These are phyloP conservation scores for Ichneumoninae sp. DNA, from an alignment of 2,888 invertebrate species.

Conservation along the genomic window DNA sequence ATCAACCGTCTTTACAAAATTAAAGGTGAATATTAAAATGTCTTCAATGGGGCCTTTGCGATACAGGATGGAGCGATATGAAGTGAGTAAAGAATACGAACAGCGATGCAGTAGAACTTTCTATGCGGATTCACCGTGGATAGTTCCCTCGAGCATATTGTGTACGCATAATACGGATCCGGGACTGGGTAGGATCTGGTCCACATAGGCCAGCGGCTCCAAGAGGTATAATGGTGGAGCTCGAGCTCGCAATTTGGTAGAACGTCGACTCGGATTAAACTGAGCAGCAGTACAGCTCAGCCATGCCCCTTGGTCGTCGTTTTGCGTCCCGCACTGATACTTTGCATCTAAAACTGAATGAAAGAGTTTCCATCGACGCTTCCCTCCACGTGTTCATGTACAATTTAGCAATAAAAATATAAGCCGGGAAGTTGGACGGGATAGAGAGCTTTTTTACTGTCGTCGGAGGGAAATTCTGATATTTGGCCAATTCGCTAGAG, in stretches of 20 bases:
- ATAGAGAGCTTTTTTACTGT: neutral
- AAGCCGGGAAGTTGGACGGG: constrained; percentile 12
- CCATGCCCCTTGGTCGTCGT: constrained; percentile 31
- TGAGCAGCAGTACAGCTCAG: constrained; percentile 9
- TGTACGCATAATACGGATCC: neutral
- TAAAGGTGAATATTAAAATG: neutral
- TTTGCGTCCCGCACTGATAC: constrained; percentile 32
- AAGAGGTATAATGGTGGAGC: constrained; percentile 29
- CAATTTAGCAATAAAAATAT: constrained; percentile 33
- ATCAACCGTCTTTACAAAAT: constrained; percentile 25
- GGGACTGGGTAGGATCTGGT: neutral
- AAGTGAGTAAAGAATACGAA: neutral
- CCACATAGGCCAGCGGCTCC: constrained; percentile 25
- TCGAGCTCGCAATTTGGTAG: constrained; percentile 45
- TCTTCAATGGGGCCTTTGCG: neutral
- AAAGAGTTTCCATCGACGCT: constrained; percentile 24
- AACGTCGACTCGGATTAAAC: constrained; percentile 61
- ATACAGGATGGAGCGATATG: neutral
- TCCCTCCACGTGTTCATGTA: neutral
- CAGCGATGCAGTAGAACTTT: neutral
- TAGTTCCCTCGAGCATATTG: neutral
- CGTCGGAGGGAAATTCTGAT: neutral
- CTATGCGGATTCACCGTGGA: neutral
- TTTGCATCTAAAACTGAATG: neutral
- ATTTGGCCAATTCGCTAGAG: neutral